phyloP scores from a whole-genome alignment of 2,113 vertebrate genomes.

The Elanus axillaris region DNA sequence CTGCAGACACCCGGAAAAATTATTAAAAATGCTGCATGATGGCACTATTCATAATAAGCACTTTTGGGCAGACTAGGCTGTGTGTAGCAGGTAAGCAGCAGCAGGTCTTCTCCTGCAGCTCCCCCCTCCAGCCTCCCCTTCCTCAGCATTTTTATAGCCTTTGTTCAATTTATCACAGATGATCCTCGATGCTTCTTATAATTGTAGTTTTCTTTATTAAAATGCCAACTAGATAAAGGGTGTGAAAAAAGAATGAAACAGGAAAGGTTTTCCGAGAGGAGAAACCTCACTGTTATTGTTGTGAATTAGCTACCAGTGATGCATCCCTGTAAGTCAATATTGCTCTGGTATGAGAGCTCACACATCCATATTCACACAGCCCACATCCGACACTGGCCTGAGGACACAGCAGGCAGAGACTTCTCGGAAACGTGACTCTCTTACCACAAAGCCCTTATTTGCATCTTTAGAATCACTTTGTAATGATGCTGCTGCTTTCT shows the following conservation, averaged over 20 bases:
- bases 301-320: not conserved
- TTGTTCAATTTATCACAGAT: not conserved
- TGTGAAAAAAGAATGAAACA: not conserved
- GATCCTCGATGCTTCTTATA: not conserved
- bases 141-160: not conserved
- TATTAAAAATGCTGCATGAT: not conserved
- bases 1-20: not conserved
- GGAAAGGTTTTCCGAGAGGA: not conserved
- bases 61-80: not conserved
- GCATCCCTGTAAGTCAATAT: not conserved
- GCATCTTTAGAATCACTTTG: not conserved
- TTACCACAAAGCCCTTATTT: not conserved
- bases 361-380: not conserved
- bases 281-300: not conserved
- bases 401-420: not conserved
- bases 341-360: not conserved
- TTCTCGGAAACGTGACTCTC: not conserved
- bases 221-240: not conserved
- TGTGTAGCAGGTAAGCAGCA: not conserved
- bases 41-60: not conserved
- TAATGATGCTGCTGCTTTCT: not conserved
- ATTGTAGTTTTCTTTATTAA: not conserved
- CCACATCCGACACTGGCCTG: not conserved
- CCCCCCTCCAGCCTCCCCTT: not conserved
- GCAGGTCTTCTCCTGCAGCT: not conserved